Evolutionary conservation across 2,797 vertebrate genomes (phyloP).

Genomic region (Gouania willdenowi): DNA sequence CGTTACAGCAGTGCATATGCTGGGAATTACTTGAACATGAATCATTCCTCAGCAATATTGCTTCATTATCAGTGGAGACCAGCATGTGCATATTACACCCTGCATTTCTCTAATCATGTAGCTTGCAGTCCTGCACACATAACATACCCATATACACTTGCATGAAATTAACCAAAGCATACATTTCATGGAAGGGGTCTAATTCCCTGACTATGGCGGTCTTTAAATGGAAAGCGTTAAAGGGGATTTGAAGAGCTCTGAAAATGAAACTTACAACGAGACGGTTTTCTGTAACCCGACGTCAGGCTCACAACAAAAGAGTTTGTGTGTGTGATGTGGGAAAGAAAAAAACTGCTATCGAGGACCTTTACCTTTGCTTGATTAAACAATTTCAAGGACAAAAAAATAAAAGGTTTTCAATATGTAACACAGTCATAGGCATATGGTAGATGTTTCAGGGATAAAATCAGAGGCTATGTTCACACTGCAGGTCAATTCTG

Average conservation of each 20-base stretch:
- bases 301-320: not conserved
- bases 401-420: too few relatives aligned
- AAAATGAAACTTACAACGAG: not conserved
- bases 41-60: slow-evolving; percentile 33
- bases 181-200: slow-evolving; percentile 15
- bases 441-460: too few relatives aligned
- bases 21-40: slow-evolving; percentile 24
- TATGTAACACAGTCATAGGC: too few relatives aligned
- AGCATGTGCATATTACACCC: slow-evolving; percentile 30
- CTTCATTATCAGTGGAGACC: slow-evolving; percentile 48
- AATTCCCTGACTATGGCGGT: slow-evolving; percentile 1
- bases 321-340: too few relatives aligned
- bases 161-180: slow-evolving; percentile 10
- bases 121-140: not conserved
- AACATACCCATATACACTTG: not conserved
- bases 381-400: too few relatives aligned
- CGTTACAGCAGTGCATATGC: not conserved
- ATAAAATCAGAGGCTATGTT: too few relatives aligned
- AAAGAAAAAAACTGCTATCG: too few relatives aligned
- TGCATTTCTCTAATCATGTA: slow-evolving; percentile 20
- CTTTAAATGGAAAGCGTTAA: slow-evolving; percentile 9
- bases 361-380: too few relatives aligned
- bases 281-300: not conserved
- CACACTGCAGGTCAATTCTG: too few relatives aligned
- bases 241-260: slow-evolving; percentile 3